phyloP scores from a whole-genome alignment of 2,113 vertebrate genomes.

The Pseudopodoces humilis region DNA sequence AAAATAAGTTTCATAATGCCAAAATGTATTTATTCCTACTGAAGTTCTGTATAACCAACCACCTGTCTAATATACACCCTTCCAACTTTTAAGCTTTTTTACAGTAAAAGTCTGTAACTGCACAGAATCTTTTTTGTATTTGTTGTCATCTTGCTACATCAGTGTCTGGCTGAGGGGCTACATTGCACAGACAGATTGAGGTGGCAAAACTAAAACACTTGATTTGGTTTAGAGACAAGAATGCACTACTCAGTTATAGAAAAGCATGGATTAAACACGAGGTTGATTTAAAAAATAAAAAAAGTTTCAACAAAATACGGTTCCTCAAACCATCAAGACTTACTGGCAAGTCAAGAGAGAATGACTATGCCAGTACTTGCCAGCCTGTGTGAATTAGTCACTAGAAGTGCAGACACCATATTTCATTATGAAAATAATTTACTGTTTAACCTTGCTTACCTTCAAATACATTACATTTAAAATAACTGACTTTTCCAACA shows the following conservation, averaged over 20 bases:
- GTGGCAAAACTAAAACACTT: not conserved
- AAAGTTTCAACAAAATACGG: not conserved
- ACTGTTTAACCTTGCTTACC: not conserved
- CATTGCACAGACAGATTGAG: not conserved
- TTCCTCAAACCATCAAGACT: not conserved
- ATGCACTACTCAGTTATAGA: not conserved
- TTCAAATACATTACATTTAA: not conserved
- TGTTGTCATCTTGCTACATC: not conserved
- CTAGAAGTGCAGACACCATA: not conserved
- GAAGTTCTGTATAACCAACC: not conserved
- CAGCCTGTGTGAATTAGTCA: not conserved
- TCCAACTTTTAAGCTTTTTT: not conserved
- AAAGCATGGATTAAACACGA: not conserved
- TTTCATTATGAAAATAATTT: not conserved
- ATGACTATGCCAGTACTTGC: not conserved
- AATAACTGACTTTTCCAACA: not conserved
- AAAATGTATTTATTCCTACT: not conserved
- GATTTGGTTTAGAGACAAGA: not conserved
- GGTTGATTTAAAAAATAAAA: not conserved
- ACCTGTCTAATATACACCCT: not conserved
- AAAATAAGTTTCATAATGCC: not conserved
- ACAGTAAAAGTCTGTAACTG: not conserved
- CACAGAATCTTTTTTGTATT: not conserved
- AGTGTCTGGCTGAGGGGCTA: not conserved
- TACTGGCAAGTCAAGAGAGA: not conserved